Evolutionary conservation across 2,888 invertebrate species (phyloP), one percentile per base, ranked within the genome.

Genomic region (Tupiocoris notatus): DNA sequence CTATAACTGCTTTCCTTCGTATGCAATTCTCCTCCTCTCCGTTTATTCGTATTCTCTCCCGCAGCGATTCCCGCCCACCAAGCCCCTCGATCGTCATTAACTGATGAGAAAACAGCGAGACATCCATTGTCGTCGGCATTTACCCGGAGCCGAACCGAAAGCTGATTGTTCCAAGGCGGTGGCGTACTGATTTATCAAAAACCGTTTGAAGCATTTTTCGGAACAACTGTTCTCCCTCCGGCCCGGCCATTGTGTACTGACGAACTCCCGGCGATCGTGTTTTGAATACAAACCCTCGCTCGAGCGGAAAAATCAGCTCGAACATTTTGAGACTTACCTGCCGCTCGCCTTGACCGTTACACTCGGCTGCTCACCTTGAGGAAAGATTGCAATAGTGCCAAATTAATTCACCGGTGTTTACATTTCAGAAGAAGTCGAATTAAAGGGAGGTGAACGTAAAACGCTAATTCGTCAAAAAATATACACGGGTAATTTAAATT

Each of bases 241-340:
- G 23, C 25, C 16, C 20, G 22, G 23, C 59, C 61, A 22, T 70
- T 70, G 58, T 70, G 21, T 58, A 22, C 17, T 21, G 22, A 23
- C 57, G 23, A 59, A 58, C 70, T 70, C 70, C 70, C 24, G 70
- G 59, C 58, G 70, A 70, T 70, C 59, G 59, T 70, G 70, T 70
- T 70, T 70, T 70, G 70, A 70, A 70, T 70, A 70, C 70, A 70
- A 70, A 70, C 58, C 24, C 70, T 24, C 70, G 70, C 70, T 70
- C 70, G 70, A 70, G 70, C 70, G 70, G 70, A 70, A 70, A 70
- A 70, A 70, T 70, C 70, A 18, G 70, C 59, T 70, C 70, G 70
- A 58, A 70, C 70, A 59, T n/a, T n/a, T 70, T 70, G 20, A 22
- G 23, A 9, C 24, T 23, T 18, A 58, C 20, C 20, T n/a, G 6